These are phyloP conservation scores for Netelia fuscicornis DNA, from an alignment of 2,888 invertebrate species.

Conservation along the genomic window DNA sequence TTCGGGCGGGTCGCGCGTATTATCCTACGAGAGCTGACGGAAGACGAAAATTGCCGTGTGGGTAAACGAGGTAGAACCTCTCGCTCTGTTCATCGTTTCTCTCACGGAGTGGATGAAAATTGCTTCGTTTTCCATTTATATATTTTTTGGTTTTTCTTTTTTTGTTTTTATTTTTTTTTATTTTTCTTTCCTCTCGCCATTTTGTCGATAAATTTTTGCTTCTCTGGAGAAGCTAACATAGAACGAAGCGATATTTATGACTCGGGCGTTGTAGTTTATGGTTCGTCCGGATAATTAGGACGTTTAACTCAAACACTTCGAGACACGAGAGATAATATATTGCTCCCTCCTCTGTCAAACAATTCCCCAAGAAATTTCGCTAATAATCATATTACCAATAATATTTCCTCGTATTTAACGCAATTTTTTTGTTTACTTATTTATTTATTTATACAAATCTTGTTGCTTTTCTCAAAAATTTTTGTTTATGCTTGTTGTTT, in stretches of 20 bases:
- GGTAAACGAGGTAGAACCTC: not conserved
- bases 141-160: too few species aligned
- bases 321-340: not conserved
- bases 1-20: not conserved
- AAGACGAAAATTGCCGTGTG: not conserved
- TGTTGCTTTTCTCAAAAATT: not conserved
- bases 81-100: not conserved
- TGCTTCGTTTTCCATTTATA: too few species aligned
- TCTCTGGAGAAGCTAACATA: too few species aligned
- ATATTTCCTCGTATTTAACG: too few species aligned
- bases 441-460: too few species aligned
- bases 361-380: not conserved
- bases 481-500: not conserved
- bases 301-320: slow-evolving; percentile 6
- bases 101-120: not conserved
- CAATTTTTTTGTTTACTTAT: too few species aligned
- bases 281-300: not conserved
- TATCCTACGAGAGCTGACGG: not conserved
- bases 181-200: too few species aligned
- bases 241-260: too few species aligned
- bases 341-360: not conserved
- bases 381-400: slow-evolving; percentile 6
- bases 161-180: too few species aligned
- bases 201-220: too few species aligned
- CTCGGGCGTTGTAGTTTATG: too few species aligned